phyloP scores from a whole-genome alignment of 2,113 vertebrate species.

The Columbina picui region DNA sequence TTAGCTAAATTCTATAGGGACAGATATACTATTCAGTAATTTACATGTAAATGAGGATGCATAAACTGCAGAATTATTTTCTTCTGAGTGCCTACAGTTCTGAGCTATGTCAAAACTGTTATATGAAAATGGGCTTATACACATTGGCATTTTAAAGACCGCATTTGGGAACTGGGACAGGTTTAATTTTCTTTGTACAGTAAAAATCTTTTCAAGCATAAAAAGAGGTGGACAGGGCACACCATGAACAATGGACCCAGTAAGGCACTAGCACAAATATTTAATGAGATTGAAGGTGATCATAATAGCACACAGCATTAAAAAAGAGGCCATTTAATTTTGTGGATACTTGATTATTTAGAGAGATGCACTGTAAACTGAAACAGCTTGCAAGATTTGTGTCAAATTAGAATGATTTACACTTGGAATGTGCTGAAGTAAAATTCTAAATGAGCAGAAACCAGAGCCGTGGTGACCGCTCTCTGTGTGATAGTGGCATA shows the following conservation, averaged over 20 bases:
- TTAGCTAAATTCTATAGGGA: constrained; percentile 17
- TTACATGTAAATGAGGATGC: constrained; percentile 46
- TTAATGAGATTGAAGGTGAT: not conserved
- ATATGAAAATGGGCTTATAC: not conserved
- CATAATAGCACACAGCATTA: not conserved
- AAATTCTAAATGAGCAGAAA: not conserved
- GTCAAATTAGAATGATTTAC: not conserved
- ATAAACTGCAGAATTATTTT: not conserved
- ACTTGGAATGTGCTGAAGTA: not conserved
- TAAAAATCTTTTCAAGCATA: constrained; percentile 20
- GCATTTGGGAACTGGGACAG: not conserved
- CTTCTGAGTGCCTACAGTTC: not conserved
- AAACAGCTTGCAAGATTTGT: not conserved
- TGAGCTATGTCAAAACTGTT: not conserved
- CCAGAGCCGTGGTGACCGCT: not conserved
- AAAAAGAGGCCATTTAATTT: not conserved
- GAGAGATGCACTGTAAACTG: not conserved
- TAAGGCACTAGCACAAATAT: not conserved
- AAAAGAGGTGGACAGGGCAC: not conserved
- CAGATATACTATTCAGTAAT: constrained; percentile 9
- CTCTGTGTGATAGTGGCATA: not conserved
- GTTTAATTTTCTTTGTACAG: constrained; percentile 25
- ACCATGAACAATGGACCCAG: not conserved
- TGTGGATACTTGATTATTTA: not conserved
- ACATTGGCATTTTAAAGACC: not conserved